Evolutionary conservation across 1,140 invertebrate genomes (phyloP).

Genomic region (Nephotettix cincticeps): DNA sequence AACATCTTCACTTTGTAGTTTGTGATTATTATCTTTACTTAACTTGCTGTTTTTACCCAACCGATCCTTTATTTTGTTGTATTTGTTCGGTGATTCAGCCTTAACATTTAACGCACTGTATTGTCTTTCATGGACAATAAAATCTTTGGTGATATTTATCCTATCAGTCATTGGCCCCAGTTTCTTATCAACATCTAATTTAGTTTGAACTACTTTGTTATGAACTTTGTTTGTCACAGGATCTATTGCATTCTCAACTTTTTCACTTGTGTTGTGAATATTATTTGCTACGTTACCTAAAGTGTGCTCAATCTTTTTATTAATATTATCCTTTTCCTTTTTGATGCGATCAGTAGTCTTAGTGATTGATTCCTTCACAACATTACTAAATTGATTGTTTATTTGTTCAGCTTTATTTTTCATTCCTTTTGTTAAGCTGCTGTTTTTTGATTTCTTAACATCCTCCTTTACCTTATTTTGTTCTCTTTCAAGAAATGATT

Average conservation of each 20-base stretch:
- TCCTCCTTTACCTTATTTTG: constrained; percentile 3
- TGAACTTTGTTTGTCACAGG: neutral
- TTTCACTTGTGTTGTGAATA: neutral
- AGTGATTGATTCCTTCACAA: neutral
- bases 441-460: too few species aligned
- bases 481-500: neutral
- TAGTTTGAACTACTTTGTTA: neutral
- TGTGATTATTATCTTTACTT: too few species aligned
- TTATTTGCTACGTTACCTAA: too few species aligned
- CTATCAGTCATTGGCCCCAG: neutral
- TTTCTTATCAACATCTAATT: neutral
- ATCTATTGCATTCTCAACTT: neutral
- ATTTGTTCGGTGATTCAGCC: too few species aligned
- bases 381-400: neutral
- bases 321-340: neutral
- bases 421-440: neutral
- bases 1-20: too few species aligned
- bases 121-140: neutral
- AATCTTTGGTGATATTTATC: neutral
- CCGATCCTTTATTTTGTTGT: too few species aligned
- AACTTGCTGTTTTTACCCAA: too few species aligned
- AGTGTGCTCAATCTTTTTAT: constrained; percentile 5
- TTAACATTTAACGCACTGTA: neutral
- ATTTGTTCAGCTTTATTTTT: neutral
- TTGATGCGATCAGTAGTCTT: neutral